phyloP scores from a whole-genome alignment of 2,888 invertebrate species.

The Dolichopus griseipennis region DNA sequence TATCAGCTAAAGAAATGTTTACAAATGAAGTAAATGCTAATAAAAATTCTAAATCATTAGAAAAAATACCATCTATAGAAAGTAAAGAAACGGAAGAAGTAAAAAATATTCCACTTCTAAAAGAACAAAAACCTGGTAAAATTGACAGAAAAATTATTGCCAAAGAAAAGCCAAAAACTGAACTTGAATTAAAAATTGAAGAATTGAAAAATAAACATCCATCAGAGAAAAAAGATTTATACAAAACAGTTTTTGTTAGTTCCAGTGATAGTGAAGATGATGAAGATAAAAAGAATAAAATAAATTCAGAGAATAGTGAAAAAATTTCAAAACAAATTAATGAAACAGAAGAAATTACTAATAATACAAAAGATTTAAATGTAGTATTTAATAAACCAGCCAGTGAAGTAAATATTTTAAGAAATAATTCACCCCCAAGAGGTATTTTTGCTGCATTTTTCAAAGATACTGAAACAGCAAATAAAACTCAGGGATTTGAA shows the following conservation, averaged over 20 bases:
- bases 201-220: slow-evolving; percentile 38
- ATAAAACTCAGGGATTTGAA: neutral
- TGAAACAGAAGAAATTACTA: slow-evolving; percentile 18
- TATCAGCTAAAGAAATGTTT: slow-evolving; percentile 20
- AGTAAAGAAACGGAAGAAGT: neutral
- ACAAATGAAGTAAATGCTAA: neutral
- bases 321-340: slow-evolving; percentile 29
- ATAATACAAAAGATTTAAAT: slow-evolving; percentile 27
- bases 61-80: neutral
- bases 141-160: neutral
- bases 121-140: neutral
- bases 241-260: slow-evolving; percentile 80
- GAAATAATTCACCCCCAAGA: slow-evolving; percentile 60
- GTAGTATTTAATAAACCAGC: slow-evolving; percentile 33
- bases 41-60: neutral
- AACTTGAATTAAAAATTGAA: slow-evolving; percentile 35
- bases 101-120: no score
- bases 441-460: slow-evolving; percentile 52
- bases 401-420: slow-evolving; percentile 48
- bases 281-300: slow-evolving; percentile 28
- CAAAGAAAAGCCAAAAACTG: slow-evolving; percentile 27
- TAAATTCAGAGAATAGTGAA: slow-evolving; percentile 29
- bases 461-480: slow-evolving; percentile 18
- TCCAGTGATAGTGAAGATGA: slow-evolving; percentile 60
- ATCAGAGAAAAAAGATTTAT: slow-evolving; percentile 65